Conservation (phyloP, 2,888 invertebrate species). For the Limenitis camilla region DNA sequence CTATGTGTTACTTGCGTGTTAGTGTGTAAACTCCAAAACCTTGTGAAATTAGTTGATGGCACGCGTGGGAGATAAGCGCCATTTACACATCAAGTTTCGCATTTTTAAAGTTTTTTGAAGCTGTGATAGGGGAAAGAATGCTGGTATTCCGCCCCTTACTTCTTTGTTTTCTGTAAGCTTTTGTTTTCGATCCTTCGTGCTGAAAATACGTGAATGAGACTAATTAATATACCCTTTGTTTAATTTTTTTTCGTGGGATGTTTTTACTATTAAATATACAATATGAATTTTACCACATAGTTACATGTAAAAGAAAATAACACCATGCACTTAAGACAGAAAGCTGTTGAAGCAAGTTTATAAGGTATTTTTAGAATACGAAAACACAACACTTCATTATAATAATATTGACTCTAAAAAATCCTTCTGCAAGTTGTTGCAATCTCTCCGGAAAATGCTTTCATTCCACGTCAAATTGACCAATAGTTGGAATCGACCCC, state of each 20-base stretch:
- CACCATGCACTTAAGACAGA: no score
- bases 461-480: no score
- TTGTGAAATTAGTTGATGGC: constrained; percentile 28
- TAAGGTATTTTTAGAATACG: no score
- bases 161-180: constrained; percentile 3
- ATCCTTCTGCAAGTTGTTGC: no score
- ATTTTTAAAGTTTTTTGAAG: constrained; percentile 20
- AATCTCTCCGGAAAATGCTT: no score
- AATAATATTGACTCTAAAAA: no score
- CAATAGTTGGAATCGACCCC: no score
- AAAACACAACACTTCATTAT: no score
- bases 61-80: constrained; percentile 25
- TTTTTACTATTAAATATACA: not conserved
- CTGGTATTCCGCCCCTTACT: constrained; percentile 8
- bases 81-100: constrained; percentile 16
- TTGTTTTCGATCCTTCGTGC: constrained; percentile 2
- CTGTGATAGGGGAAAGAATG: constrained; percentile 15
- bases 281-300: no score
- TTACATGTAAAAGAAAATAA: no score
- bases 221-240: constrained; percentile 5
- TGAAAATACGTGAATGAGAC: constrained; percentile 5
- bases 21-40: constrained; percentile 14
- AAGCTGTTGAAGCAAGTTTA: no score
- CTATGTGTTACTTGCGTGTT: not conserved
- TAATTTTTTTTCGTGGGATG: not conserved